A percentile compares a stretch with the other conserved stretches of the same genome.
These are phyloP conservation scores for Vandiemenella viatica DNA, from an alignment of 2,888 invertebrate genomes.

Conservation along the genomic window DNA sequence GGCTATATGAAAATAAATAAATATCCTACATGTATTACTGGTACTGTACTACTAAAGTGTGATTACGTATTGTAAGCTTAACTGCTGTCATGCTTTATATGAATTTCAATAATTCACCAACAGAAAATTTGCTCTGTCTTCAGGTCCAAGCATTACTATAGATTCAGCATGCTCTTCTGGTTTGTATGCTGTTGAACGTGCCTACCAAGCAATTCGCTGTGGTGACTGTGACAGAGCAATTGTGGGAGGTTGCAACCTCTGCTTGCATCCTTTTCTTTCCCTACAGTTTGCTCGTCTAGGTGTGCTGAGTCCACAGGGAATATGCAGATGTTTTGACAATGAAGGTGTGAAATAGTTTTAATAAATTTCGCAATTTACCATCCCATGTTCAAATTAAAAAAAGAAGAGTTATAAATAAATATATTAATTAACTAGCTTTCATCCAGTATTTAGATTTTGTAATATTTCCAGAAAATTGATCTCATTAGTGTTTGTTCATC, in stretches of 20 bases:
- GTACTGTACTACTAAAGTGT: too few relatives aligned
- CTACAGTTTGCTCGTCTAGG: conserved; percentile 62
- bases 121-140: too few relatives aligned
- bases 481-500: too few relatives aligned
- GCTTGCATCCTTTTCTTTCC: conserved; percentile 75
- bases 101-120: too few relatives aligned
- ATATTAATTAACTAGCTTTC: too few relatives aligned
- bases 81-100: too few relatives aligned
- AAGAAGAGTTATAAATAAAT: neutral
- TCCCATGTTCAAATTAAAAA: neutral
- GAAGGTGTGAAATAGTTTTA: conserved; percentile 30
- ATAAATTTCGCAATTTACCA: neutral
- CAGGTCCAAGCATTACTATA: conserved; percentile 69
- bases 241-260: conserved; percentile 74
- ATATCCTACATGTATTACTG: too few relatives aligned
- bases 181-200: conserved; percentile 71
- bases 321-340: conserved; percentile 82
- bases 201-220: conserved; percentile 55
- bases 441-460: too few relatives aligned
- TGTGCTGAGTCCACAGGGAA: conserved; percentile 68
- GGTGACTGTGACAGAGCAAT: conserved; percentile 80
- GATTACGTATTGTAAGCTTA: too few relatives aligned
- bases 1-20: too few relatives aligned
- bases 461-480: too few relatives aligned
- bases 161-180: conserved; percentile 96